Evolutionary conservation across 2,888 invertebrate genomes (phyloP).

Genomic region (Diarsia brunnea): DNA sequence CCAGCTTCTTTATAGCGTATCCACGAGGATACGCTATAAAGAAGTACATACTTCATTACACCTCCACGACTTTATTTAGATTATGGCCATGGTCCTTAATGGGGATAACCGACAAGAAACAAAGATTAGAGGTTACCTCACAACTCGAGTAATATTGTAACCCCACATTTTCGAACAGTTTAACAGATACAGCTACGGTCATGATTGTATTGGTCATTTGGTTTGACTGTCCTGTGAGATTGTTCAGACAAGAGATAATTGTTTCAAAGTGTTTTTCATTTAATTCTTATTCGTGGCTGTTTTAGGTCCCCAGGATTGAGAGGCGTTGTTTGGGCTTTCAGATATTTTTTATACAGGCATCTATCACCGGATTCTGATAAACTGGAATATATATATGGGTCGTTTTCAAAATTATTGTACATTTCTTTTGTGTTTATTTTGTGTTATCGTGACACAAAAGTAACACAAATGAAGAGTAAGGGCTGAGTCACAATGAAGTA

Average conservation of each 20-base stretch:
- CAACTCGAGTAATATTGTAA: background rate
- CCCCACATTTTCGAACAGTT: background rate
- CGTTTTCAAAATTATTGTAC: too few species aligned
- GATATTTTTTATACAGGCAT: background rate
- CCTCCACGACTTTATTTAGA: background rate
- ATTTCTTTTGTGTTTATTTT: too few species aligned
- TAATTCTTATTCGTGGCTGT: too few species aligned
- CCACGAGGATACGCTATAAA: too few species aligned
- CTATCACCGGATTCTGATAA: background rate
- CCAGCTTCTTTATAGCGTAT: too few species aligned
- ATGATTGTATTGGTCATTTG: background rate
- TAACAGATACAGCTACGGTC: background rate
- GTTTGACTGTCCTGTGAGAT: background rate
- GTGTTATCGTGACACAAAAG: too few species aligned
- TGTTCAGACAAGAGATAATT: background rate
- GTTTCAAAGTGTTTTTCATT: background rate
- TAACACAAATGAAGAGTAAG: too few species aligned
- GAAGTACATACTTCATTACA: background rate
- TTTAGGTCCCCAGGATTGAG: background rate
- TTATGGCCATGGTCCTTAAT: background rate
- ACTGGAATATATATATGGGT: too few species aligned
- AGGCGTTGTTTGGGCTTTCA: background rate
- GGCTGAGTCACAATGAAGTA: too few species aligned
- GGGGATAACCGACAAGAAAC: background rate
- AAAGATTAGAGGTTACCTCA: background rate